Percentiles rank a stretch among this genome's conserved stretches.
Conservation (phyloP, 2,888 invertebrate species). For the Polia nebulosa region DNA sequence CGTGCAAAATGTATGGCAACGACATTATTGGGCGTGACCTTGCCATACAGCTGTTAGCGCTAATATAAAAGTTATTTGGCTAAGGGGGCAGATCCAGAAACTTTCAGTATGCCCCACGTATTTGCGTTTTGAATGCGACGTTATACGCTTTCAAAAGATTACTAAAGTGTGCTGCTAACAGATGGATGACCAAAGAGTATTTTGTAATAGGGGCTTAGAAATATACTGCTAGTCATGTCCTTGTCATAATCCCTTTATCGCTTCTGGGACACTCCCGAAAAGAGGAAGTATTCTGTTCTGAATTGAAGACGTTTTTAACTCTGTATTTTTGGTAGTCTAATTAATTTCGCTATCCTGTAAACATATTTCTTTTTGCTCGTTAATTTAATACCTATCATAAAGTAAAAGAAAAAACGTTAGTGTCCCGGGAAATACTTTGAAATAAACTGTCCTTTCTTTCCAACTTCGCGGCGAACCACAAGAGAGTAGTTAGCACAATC, state of each 20-base stretch:
- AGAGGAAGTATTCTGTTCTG: not conserved
- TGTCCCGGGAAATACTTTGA: not conserved
- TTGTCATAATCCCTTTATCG: constrained; percentile 38
- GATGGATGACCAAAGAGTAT: constrained; percentile 22
- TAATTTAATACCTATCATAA: not conserved
- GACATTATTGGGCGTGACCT: no score
- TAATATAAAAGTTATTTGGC: no score
- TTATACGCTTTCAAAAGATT: not conserved
- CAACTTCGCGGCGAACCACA: constrained; percentile 23
- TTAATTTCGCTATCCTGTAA: not conserved
- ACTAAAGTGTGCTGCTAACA: constrained; percentile 8
- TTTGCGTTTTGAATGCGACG: constrained; percentile 6
- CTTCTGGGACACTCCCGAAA: constrained; percentile 13
- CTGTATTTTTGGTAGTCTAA: not conserved
- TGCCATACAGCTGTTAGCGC: no score
- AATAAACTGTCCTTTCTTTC: constrained; percentile 23
- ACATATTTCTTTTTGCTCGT: not conserved
- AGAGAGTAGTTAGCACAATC: constrained; percentile 38
- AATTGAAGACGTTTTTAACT: not conserved
- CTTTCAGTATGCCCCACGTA: no score
- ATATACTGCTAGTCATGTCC: constrained; percentile 23
- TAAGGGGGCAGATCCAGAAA: no score
- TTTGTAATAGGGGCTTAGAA: constrained; percentile 6
- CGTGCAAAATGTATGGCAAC: no score
- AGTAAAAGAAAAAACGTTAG: not conserved